Percentiles rank a stretch among this genome's conserved stretches.
These are phyloP conservation scores for Chamaea fasciata DNA, from an alignment of 2,113 vertebrate species.

Conservation along the genomic window DNA sequence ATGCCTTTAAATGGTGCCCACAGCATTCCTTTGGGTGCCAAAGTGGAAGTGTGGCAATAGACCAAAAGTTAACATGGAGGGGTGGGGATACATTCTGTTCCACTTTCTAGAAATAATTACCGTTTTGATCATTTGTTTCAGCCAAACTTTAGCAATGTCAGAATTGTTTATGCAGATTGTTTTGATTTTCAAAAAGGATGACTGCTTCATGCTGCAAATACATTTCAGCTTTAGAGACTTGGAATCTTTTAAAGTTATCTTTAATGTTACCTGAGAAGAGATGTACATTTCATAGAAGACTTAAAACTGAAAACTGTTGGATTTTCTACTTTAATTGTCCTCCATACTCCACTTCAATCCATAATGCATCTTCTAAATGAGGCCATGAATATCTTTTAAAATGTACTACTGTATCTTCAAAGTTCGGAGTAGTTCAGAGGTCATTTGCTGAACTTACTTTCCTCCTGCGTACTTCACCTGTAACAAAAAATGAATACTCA, in stretches of 20 bases:
- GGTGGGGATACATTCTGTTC: background rate
- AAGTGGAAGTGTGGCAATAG: background rate
- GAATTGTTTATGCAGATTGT: slow-evolving; percentile 16
- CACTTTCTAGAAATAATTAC: background rate
- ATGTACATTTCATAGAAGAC: background rate
- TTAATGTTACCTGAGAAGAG: background rate
- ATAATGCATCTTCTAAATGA: background rate
- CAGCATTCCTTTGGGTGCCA: slow-evolving; percentile 23
- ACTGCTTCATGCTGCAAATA: background rate
- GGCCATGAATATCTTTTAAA: background rate
- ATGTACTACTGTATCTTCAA: background rate
- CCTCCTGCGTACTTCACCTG: background rate
- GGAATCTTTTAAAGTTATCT: background rate
- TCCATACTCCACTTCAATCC: background rate
- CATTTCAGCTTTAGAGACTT: background rate
- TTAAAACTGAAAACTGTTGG: background rate
- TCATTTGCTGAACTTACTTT: background rate
- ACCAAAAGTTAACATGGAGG: background rate
- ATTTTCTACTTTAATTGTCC: background rate
- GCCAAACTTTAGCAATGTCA: background rate
- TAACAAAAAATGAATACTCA: background rate
- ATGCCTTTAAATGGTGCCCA: slow-evolving; percentile 6
- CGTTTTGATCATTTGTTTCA: background rate
- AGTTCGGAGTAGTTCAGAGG: background rate
- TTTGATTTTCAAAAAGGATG: slow-evolving; percentile 11